phyloP scores from a whole-genome alignment of 1,140 invertebrate species.

The Apis cerana region DNA sequence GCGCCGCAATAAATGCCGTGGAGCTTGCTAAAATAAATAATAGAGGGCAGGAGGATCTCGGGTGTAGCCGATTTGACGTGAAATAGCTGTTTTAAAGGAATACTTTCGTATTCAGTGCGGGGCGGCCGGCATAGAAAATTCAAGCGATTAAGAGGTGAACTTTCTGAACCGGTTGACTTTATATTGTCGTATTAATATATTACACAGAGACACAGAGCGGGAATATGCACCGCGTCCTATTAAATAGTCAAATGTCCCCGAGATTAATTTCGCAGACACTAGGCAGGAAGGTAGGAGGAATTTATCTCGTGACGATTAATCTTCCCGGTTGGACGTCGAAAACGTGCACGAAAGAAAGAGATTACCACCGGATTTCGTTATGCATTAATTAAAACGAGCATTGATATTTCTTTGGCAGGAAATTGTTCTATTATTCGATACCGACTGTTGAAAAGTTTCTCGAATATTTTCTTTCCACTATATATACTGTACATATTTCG shows the following conservation, averaged over 20 bases:
- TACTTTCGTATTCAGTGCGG: not conserved
- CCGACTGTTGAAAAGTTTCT: no score
- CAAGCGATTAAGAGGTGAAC: conserved; percentile 5
- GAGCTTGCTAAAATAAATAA: not conserved
- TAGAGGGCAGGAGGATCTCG: not conserved
- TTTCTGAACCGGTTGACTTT: conserved; percentile 9
- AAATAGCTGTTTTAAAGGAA: not conserved
- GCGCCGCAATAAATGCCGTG: not conserved
- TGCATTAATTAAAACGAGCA: not conserved
- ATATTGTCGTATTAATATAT: conserved; percentile 35
- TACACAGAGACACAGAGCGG: not conserved
- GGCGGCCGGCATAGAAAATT: not conserved
- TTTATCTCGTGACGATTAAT: conserved; percentile 34
- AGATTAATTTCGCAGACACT: conserved; percentile 40
- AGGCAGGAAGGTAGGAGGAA: conserved; percentile 7
- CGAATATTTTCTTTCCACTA: no score
- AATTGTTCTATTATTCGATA: not conserved
- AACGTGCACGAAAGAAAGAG: conserved; percentile 20
- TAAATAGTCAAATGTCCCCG: conserved; percentile 36
- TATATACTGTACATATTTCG: no score
- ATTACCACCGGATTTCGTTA: conserved; percentile 12
- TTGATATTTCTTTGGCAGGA: not conserved
- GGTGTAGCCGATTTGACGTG: not conserved
- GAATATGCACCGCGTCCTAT: conserved; percentile 34
- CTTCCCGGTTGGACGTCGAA: conserved; percentile 8